Percentiles rank a stretch among this genome's conserved stretches.
Evolutionary conservation across 2,113 vertebrate species (phyloP).

Genomic region (Phocoena phocoena): DNA sequence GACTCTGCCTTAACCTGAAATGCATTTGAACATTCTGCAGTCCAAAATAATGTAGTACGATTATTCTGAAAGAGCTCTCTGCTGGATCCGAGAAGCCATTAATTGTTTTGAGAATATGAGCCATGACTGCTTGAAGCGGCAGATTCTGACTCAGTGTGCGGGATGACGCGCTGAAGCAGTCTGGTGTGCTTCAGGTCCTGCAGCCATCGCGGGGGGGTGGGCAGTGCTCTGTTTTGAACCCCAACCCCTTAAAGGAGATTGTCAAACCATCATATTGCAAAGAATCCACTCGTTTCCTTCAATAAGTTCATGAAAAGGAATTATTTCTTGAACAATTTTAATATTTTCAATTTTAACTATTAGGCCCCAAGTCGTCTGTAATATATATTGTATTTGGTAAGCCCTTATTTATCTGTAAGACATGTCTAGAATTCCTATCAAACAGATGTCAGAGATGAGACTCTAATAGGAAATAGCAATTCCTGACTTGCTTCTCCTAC

Average conservation of each 20-base stretch:
- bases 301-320: background rate
- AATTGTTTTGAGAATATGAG: background rate
- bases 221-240: background rate
- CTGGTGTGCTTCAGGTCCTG: background rate
- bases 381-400: background rate
- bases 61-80: background rate
- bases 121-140: background rate
- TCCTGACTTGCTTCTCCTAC: background rate
- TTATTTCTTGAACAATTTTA: slow-evolving; percentile 25
- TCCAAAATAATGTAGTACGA: background rate
- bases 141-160: background rate
- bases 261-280: background rate
- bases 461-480: background rate
- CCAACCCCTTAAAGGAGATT: background rate
- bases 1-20: background rate
- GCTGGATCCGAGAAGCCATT: background rate
- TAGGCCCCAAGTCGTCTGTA: background rate
- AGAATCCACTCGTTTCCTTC: background rate
- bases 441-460: background rate
- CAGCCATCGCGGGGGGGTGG: background rate
- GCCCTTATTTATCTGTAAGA: background rate
- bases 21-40: background rate
- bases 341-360: slow-evolving; percentile 14
- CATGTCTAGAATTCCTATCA: background rate
- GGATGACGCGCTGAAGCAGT: too few species aligned